Conservation (phyloP, 2,888 invertebrate species). For the Lasioglossum marginatum region DNA sequence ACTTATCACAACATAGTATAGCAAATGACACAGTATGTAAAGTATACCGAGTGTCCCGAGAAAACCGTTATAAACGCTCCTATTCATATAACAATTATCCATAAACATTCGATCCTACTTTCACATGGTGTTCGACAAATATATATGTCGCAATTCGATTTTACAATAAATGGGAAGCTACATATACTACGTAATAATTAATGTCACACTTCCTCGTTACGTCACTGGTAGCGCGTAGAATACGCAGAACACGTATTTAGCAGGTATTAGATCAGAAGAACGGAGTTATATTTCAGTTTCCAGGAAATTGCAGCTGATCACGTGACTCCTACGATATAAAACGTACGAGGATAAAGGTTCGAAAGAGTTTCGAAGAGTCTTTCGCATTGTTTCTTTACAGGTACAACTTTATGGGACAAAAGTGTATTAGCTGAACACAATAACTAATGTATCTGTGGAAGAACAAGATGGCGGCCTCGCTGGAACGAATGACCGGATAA, state of each 20-base stretch:
- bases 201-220: neutral
- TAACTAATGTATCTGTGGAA: neutral
- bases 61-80: neutral
- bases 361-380: neutral
- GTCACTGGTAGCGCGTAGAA: neutral
- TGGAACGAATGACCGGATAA: neutral
- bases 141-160: neutral
- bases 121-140: neutral
- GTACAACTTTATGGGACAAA: neutral
- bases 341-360: neutral
- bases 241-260: neutral
- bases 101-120: neutral
- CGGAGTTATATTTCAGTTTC: neutral
- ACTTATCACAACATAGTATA: slow-evolving; percentile 22
- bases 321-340: neutral
- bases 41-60: neutral
- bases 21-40: slow-evolving; percentile 10
- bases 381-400: neutral
- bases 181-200: neutral
- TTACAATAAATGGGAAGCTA: neutral
- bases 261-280: neutral
- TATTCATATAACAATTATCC: neutral
- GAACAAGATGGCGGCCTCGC: neutral
- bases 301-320: neutral
- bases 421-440: neutral